These are phyloP conservation scores for Scaptomyza tumidula DNA, from an alignment of 2,888 invertebrate species.

Conservation along the genomic window DNA sequence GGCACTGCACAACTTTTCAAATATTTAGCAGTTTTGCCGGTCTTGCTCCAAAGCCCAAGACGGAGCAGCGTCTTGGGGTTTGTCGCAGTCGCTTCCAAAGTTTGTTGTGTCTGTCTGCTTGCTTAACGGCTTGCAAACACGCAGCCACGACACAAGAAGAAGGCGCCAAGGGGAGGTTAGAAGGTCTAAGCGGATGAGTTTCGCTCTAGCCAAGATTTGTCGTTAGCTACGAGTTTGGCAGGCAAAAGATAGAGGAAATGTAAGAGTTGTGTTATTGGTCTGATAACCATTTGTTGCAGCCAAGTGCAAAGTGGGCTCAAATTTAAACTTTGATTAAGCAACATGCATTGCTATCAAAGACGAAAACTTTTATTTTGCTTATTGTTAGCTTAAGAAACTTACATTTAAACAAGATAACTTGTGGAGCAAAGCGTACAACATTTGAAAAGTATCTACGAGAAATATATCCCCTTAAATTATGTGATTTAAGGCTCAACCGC, in stretches of 20 bases:
- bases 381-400: slow-evolving; percentile 1
- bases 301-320: slow-evolving; percentile 34
- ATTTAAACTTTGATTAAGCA: slow-evolving; percentile 30
- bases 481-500: background rate
- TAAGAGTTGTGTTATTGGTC: slow-evolving; percentile 46
- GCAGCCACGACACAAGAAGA: slow-evolving; percentile 27
- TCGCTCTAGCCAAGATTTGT: slow-evolving; percentile 33
- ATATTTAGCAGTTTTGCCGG: slow-evolving; percentile 70
- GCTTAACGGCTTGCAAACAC: slow-evolving; percentile 53
- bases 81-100: slow-evolving; percentile 54
- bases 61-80: slow-evolving; percentile 66
- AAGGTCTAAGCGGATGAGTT: background rate
- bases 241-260: slow-evolving; percentile 23
- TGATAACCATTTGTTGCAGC: slow-evolving; percentile 49
- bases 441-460: too few relatives aligned
- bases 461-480: background rate
- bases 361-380: slow-evolving; percentile 17
- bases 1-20: slow-evolving; percentile 67
- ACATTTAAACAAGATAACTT: background rate
- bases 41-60: slow-evolving; percentile 42
- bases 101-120: slow-evolving; percentile 46
- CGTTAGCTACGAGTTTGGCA: slow-evolving; percentile 17
- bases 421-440: too few relatives aligned
- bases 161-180: background rate
- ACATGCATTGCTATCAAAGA: slow-evolving; percentile 10